These are phyloP conservation scores for Caenorhabditis angaria DNA, from an alignment of 2,888 invertebrate species.

Conservation along the genomic window DNA sequence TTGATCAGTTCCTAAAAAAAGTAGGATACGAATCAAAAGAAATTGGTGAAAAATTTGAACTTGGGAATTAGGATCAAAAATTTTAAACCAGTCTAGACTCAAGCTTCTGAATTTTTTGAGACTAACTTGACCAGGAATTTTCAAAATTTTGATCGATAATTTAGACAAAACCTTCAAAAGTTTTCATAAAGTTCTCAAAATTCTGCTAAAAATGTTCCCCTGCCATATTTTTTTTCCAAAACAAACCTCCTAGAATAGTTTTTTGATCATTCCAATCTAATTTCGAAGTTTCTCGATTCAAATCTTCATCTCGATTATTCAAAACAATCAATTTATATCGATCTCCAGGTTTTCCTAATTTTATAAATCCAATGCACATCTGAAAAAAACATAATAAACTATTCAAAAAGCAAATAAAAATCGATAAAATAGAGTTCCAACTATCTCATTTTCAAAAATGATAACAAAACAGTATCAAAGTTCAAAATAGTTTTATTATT, in stretches of 20 bases:
- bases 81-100: too few relatives aligned
- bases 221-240: too few relatives aligned
- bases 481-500: too few relatives aligned
- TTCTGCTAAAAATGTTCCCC: too few relatives aligned
- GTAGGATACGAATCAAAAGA: background rate
- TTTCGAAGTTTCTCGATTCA: constrained; percentile 54
- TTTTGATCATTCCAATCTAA: constrained; percentile 57
- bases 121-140: too few relatives aligned
- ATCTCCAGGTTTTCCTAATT: constrained; percentile 23
- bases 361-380: constrained; percentile 55
- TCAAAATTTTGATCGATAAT: too few relatives aligned
- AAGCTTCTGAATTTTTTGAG: too few relatives aligned
- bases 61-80: too few relatives aligned
- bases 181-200: too few relatives aligned
- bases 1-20: constrained; percentile 58
- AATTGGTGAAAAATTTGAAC: background rate
- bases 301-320: constrained; percentile 64
- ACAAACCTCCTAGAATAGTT: constrained; percentile 54
- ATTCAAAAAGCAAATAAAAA: background rate
- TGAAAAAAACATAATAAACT: background rate
- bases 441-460: too few relatives aligned
- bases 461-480: too few relatives aligned
- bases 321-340: constrained; percentile 61
- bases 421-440: background rate
- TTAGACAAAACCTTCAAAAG: too few relatives aligned